phyloP scores from a whole-genome alignment of 2,888 invertebrate genomes.

The Aporophyla lueneburgensis region DNA sequence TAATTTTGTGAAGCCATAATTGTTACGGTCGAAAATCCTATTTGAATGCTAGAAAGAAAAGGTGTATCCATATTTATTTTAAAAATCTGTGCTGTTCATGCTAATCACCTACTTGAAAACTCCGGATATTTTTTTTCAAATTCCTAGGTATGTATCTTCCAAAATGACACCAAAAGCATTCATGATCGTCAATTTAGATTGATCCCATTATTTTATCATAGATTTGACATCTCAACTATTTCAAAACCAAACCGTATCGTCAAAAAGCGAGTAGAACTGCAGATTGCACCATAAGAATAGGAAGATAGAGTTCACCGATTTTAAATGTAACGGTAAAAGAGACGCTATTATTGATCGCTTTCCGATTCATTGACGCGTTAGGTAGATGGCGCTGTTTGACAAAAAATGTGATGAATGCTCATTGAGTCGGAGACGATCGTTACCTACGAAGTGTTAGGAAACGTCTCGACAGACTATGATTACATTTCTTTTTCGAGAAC shows the following conservation, averaged over 20 bases:
- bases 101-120: neutral
- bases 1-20: too few species aligned
- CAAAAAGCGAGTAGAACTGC: neutral
- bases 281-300: slow-evolving; percentile 9
- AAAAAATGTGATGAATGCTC: slow-evolving; percentile 72
- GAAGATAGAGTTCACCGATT: slow-evolving; percentile 10
- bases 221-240: slow-evolving; percentile 59
- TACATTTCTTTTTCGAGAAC: slow-evolving; percentile 54
- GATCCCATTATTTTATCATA: slow-evolving; percentile 64
- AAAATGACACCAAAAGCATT: slow-evolving; percentile 46
- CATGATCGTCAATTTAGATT: slow-evolving; percentile 58
- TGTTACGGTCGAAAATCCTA: too few species aligned
- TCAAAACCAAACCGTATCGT: slow-evolving; percentile 11
- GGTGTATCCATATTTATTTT: neutral
- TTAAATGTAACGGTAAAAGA: slow-evolving; percentile 26
- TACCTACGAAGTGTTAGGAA: slow-evolving; percentile 67
- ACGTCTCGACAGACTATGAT: slow-evolving; percentile 50
- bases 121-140: neutral
- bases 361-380: slow-evolving; percentile 64
- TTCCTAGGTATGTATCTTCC: neutral
- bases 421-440: slow-evolving; percentile 67
- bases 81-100: neutral
- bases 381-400: slow-evolving; percentile 67
- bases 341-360: slow-evolving; percentile 64
- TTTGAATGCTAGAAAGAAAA: neutral